Percentiles rank a stretch among this genome's conserved stretches.
Conservation (phyloP, 92 coral and sea anemone genomes). For the Pocillopora meandrina region DNA sequence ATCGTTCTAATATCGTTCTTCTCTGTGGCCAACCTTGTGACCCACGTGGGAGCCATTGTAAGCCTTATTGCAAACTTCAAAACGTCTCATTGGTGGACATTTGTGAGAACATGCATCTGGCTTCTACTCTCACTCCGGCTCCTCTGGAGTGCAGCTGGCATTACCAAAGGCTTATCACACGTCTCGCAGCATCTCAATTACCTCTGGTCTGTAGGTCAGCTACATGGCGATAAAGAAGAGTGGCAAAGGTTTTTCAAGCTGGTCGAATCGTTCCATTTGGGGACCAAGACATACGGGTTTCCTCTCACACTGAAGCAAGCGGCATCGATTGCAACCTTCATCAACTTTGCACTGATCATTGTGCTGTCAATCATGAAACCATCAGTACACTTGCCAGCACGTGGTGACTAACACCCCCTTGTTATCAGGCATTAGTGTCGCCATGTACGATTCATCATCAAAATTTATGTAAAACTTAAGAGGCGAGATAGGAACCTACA, state of each 20-base stretch:
- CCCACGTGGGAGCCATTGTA: constrained; percentile 84
- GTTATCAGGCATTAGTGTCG: neutral
- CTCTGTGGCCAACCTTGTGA: constrained; percentile 83
- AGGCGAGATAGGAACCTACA: too few species aligned
- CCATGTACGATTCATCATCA: too few species aligned
- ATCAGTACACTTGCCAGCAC: constrained; percentile 30
- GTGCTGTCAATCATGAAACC: constrained; percentile 81
- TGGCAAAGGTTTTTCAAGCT: constrained; percentile 85
- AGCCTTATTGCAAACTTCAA: constrained; percentile 51
- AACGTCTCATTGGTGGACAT: constrained; percentile 87
- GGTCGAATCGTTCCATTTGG: constrained; percentile 75
- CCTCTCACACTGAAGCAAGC: constrained; percentile 86
- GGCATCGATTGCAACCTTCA: constrained; percentile 82
- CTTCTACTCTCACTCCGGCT: constrained; percentile 81
- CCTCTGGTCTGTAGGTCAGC: constrained; percentile 68
- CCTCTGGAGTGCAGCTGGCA: constrained; percentile 79
- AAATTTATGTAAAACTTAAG: too few species aligned
- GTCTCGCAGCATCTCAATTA: constrained; percentile 80
- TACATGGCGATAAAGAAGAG: constrained; percentile 71
- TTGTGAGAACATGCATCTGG: constrained; percentile 84
- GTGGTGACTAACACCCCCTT: neutral
- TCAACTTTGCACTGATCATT: constrained; percentile 85
- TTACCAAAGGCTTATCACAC: constrained; percentile 70
- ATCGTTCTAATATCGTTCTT: constrained; percentile 77
- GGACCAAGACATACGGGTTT: constrained; percentile 84